phyloP scores from a whole-genome alignment of 2,888 invertebrate genomes.

The Tipula unca region DNA sequence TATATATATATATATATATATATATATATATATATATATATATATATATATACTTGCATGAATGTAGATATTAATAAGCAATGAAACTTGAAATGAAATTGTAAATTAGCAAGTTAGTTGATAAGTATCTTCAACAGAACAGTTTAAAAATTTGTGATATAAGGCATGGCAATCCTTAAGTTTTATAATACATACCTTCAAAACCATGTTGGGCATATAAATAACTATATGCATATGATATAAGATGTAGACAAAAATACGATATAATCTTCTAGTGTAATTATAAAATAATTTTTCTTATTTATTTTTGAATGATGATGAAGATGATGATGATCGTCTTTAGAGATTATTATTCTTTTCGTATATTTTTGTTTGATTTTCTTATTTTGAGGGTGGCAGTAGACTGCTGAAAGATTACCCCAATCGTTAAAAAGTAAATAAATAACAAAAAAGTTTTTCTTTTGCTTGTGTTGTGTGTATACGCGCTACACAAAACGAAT shows the following conservation, averaged over 20 bases:
- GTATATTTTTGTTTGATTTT: background rate
- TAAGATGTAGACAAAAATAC: background rate
- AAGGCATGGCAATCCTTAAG: background rate
- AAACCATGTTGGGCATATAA: background rate
- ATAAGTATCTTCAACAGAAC: background rate
- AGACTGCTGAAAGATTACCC: background rate
- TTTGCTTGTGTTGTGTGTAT: background rate
- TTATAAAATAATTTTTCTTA: background rate
- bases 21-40: too few species aligned
- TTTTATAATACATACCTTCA: background rate
- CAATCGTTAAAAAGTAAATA: background rate
- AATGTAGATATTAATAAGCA: background rate
- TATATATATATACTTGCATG: too few species aligned
- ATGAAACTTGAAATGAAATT: background rate
- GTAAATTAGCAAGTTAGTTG: background rate
- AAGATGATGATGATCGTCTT: background rate
- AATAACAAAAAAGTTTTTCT: background rate
- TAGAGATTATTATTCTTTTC: background rate
- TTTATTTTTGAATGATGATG: background rate
- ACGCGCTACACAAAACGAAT: background rate
- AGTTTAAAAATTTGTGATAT: background rate
- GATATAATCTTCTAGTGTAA: background rate
- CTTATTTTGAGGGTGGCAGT: background rate
- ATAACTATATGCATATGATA: background rate
- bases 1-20: too few species aligned